Evolutionary conservation across 2,888 invertebrate genomes (phyloP).

Genomic region (Diogma glabrata): DNA sequence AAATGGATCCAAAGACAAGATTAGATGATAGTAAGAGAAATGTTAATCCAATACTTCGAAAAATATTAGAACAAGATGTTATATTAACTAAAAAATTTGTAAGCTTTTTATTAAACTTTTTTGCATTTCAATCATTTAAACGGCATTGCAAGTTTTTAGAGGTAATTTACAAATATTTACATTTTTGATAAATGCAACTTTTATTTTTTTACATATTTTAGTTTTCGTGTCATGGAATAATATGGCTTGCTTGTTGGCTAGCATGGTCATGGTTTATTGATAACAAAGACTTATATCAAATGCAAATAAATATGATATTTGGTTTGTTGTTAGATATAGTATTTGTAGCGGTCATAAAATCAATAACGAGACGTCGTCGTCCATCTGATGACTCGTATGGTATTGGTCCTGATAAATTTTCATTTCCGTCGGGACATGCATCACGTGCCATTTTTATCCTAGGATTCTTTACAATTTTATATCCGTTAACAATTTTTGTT

Average conservation of each 20-base stretch:
- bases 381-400: constrained; percentile 61
- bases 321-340: constrained; percentile 70
- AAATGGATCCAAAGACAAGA: constrained; percentile 8
- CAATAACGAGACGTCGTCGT: constrained; percentile 61
- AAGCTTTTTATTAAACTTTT: constrained; percentile 24
- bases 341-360: constrained; percentile 64
- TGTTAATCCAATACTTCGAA: constrained; percentile 15
- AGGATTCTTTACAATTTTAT: constrained; percentile 55
- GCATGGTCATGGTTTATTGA: constrained; percentile 67
- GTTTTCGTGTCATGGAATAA: constrained; percentile 80
- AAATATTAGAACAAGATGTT: constrained; percentile 27
- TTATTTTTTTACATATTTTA: constrained; percentile 27
- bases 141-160: constrained; percentile 31
- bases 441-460: constrained; percentile 69
- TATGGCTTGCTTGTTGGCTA: constrained; percentile 70
- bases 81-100: constrained; percentile 28
- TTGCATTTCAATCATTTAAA: constrained; percentile 27
- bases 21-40: background rate
- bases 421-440: constrained; percentile 90
- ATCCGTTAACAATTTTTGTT: constrained; percentile 48
- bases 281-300: constrained; percentile 54
- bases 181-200: background rate
- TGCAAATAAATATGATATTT: constrained; percentile 75
- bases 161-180: constrained; percentile 7
- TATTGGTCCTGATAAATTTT: constrained; percentile 65